These are phyloP conservation scores for Conchocele bisecta DNA, from an alignment of 2,888 invertebrate species.

Conservation along the genomic window DNA sequence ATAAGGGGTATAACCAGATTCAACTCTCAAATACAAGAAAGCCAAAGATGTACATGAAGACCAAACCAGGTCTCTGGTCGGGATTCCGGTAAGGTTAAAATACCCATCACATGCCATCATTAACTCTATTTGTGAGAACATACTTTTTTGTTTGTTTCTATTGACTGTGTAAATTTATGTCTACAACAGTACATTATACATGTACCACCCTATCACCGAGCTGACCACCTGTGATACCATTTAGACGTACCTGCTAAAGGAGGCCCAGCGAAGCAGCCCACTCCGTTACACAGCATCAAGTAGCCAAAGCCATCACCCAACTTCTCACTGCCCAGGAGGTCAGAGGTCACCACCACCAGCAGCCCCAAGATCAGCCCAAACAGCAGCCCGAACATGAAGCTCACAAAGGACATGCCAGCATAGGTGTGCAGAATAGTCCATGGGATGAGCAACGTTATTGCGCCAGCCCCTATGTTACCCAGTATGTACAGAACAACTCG, in stretches of 20 bases:
- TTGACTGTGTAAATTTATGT: not conserved
- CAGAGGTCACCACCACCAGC: conserved; percentile 71
- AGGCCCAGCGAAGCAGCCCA: conserved; percentile 72
- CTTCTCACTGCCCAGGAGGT: conserved; percentile 69
- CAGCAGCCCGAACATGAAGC: conserved; percentile 60
- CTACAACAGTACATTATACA: too few species aligned
- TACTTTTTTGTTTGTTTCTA: too few species aligned
- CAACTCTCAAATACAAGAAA: too few species aligned
- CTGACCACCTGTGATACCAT: too few species aligned
- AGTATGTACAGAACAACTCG: conserved; percentile 63
- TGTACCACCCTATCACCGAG: too few species aligned
- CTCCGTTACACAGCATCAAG: conserved; percentile 75
- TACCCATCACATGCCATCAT: too few species aligned
- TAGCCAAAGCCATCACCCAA: conserved; percentile 74
- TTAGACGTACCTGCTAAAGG: conserved; percentile 66
- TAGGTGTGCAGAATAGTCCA: conserved; percentile 48
- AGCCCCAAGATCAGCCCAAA: conserved; percentile 74
- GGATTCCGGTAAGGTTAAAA: too few species aligned
- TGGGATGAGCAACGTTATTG: conserved; percentile 52
- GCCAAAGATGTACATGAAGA: too few species aligned
- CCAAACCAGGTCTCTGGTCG: too few species aligned
- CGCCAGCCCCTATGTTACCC: conserved; percentile 64
- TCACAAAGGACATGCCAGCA: conserved; percentile 26
- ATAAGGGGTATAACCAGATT: too few species aligned
- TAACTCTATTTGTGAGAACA: not conserved